These are phyloP conservation scores for Mesorhabditis spiculigera DNA, from an alignment of 2,888 invertebrate genomes.

Conservation along the genomic window DNA sequence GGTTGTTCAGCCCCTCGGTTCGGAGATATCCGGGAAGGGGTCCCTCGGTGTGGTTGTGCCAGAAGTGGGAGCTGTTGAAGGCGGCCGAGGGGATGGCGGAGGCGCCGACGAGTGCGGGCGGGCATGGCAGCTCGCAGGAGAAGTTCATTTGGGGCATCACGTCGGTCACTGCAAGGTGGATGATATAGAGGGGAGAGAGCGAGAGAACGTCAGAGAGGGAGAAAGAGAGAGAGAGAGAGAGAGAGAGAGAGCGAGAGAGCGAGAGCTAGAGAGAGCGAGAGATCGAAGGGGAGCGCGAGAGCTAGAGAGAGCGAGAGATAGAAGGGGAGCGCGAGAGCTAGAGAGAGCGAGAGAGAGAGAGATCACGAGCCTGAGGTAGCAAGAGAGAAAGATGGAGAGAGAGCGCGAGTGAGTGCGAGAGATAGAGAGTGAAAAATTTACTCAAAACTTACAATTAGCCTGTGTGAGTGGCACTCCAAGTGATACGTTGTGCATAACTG, in stretches of 20 bases:
- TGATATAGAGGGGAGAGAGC: neutral
- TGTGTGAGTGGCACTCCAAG: conserved; percentile 25
- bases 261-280: too few species aligned
- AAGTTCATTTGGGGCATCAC: conserved; percentile 1
- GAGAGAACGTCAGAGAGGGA: neutral
- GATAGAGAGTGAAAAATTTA: neutral
- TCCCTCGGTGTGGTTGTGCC: neutral
- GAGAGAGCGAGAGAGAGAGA: too few species aligned
- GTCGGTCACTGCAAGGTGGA: neutral
- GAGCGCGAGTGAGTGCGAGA: too few species aligned
- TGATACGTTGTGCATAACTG: conserved; percentile 28
- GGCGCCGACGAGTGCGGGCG: neutral
- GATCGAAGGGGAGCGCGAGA: too few species aligned
- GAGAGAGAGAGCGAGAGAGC: neutral
- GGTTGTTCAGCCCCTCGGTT: conserved; percentile 11
- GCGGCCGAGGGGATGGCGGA: neutral
- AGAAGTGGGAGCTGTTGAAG: neutral
- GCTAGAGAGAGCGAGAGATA: too few species aligned
- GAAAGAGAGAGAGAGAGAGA: conserved; percentile 4
- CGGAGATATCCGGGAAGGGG: neutral
- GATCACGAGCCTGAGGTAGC: too few species aligned
- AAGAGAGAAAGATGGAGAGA: too few species aligned
- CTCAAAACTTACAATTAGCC: conserved; percentile 21
- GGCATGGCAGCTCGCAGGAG: neutral
- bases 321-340: too few species aligned